phyloP scores from a whole-genome alignment of 2,113 vertebrate species.

The Vanacampus margaritifer region DNA sequence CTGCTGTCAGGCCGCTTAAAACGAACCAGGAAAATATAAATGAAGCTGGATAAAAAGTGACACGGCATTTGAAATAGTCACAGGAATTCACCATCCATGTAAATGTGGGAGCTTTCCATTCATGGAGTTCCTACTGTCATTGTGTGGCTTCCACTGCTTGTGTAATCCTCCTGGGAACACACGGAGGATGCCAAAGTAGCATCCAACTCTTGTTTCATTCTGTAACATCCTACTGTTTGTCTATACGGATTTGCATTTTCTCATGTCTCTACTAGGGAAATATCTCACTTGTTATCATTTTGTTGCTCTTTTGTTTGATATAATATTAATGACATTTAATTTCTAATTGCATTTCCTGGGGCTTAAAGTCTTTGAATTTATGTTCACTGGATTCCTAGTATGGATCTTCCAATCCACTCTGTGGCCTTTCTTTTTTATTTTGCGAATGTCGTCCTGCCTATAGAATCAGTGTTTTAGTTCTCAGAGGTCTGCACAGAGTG shows the following conservation, averaged over 20 bases:
- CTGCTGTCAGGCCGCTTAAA: constrained; percentile 1
- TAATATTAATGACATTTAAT: constrained; percentile 22
- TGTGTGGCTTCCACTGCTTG: constrained; percentile 56
- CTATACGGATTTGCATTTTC: constrained; percentile 32
- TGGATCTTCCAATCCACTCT: constrained; percentile 42
- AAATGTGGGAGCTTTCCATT: constrained; percentile 40
- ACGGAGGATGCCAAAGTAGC: constrained; percentile 68
- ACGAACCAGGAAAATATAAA: not conserved
- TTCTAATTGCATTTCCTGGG: not conserved
- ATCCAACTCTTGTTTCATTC: constrained; percentile 64
- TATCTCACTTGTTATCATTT: constrained; percentile 14
- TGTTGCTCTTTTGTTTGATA: constrained; percentile 18
- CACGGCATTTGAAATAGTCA: constrained; percentile 27
- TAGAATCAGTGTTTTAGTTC: constrained; percentile 53
- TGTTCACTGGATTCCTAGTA: constrained; percentile 15
- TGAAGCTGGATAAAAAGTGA: constrained; percentile 2
- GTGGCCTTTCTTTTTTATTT: constrained; percentile 12
- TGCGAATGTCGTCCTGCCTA: constrained; percentile 26
- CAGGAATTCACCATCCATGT: not conserved
- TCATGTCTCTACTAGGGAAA: not conserved
- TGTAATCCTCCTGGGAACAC: constrained; percentile 78
- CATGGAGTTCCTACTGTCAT: constrained; percentile 49
- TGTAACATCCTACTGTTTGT: constrained; percentile 38
- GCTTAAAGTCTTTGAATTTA: constrained; percentile 1
- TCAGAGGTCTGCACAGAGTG: constrained; percentile 56